Base-by-base conservation (phyloP, 1,140 invertebrate genomes). In the Phocides pigmalion region DNA sequence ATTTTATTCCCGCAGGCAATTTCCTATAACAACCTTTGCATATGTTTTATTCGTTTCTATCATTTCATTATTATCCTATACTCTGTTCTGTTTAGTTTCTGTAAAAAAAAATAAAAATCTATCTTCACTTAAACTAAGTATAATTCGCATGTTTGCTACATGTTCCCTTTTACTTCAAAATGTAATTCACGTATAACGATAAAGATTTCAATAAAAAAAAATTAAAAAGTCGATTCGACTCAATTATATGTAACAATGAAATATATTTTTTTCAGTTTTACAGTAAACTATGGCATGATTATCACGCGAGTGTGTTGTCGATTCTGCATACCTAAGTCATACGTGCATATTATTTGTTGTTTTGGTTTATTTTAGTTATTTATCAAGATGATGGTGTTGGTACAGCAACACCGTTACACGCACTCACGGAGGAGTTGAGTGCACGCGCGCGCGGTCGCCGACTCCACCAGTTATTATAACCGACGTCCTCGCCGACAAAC, bases 401-500 rank as follows among this genome's bases (percentile, higher is more conserved):
- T 70, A 76, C 70, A 70, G 70, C 71, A 66, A 72, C 83, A 88
- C 87, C 87, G 87, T 89, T 89, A 89, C 76, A 81, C 79, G 84
- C 76, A 84, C 77, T 79, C 73, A 79, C 70, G 61, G 82, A n/a
- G n/a, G n/a, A 84, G 85, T 89, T 85, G 85, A 88, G 74, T 88
- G 85, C 81, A 81, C 84, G 82, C 67, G 74, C 81, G 69, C 50
- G 76, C 82, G 87, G 87, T 90, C 87, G 87, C 82, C 83, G 87
- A 88, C 85, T 74, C 81, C 72, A 74, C 72, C 71, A 77, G 64
- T 66, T 66, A 72, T 66, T 66, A 69, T 28, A 15, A 49, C 47
- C 47, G 14, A 15, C 58, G 46, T 68, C 64, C 63, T 66, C 64
- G 19, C 65, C 47, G 42, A 54, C 8, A 14, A 28, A 67, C 42